phyloP scores from a whole-genome alignment of 2,113 vertebrate genomes.

The Pterocles gutturalis region DNA sequence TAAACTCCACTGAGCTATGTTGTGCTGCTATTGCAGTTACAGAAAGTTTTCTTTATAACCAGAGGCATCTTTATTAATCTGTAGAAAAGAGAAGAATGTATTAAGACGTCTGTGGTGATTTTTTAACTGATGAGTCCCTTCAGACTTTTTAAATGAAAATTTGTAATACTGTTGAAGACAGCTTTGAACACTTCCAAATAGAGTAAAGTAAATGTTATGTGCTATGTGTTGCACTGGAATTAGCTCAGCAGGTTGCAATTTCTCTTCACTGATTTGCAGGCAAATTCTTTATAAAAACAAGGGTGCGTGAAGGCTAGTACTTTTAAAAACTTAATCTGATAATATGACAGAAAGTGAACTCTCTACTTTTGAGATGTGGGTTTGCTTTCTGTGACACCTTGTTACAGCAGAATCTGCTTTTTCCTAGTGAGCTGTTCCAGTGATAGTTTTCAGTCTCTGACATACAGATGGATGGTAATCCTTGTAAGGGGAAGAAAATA shows the following conservation, averaged over 20 bases:
- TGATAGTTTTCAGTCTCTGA: background rate
- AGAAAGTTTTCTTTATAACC: background rate
- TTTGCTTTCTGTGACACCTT: background rate
- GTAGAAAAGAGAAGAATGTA: background rate
- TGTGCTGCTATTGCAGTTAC: background rate
- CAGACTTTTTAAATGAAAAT: background rate
- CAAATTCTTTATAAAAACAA: background rate
- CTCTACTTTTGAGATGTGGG: background rate
- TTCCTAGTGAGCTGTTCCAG: background rate
- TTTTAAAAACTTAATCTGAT: background rate
- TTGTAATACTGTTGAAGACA: background rate
- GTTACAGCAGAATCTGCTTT: background rate
- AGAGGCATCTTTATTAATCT: background rate
- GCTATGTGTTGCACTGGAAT: background rate
- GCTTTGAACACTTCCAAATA: background rate
- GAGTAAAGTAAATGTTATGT: background rate
- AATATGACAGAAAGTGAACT: background rate
- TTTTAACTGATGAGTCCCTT: background rate
- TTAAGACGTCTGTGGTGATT: background rate
- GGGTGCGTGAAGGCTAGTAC: background rate
- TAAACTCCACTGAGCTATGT: background rate
- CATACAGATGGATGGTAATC: rapidly evolving
- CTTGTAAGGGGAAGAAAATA: background rate
- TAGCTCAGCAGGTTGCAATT: background rate
- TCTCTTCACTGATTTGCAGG: background rate